These are phyloP conservation scores for Oreocharis arfaki DNA, from an alignment of 2,113 vertebrate genomes.

Conservation along the genomic window DNA sequence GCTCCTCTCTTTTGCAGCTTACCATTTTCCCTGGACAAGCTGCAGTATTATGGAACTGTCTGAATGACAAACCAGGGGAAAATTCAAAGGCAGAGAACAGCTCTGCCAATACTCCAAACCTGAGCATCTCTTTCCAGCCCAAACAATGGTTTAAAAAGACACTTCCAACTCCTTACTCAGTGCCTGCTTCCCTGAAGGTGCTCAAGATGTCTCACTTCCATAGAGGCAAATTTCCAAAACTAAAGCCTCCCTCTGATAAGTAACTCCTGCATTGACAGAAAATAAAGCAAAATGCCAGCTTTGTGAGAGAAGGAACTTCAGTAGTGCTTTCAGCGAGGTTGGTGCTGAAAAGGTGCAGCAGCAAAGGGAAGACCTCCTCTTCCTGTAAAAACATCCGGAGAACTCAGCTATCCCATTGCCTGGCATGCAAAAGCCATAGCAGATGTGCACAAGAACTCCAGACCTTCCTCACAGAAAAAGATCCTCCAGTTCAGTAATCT, in stretches of 20 bases:
- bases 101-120: background rate
- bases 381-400: background rate
- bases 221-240: background rate
- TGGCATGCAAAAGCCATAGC: background rate
- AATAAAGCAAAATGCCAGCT: background rate
- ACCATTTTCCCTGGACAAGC: background rate
- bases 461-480: background rate
- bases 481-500: background rate
- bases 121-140: background rate
- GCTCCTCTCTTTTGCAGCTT: background rate
- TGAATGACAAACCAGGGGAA: background rate
- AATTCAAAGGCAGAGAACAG: background rate
- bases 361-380: background rate
- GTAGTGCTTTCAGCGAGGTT: background rate
- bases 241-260: background rate
- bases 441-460: background rate
- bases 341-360: background rate
- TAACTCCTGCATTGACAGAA: background rate
- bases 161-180: background rate
- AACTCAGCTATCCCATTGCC: too few species aligned
- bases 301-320: background rate
- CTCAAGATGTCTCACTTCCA: background rate
- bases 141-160: background rate
- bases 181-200: background rate
- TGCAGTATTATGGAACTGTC: background rate